These are phyloP conservation scores for Sinocyclocheilus anshuiensis DNA, from an alignment of 2,113 vertebrate genomes.

Conservation along the genomic window DNA sequence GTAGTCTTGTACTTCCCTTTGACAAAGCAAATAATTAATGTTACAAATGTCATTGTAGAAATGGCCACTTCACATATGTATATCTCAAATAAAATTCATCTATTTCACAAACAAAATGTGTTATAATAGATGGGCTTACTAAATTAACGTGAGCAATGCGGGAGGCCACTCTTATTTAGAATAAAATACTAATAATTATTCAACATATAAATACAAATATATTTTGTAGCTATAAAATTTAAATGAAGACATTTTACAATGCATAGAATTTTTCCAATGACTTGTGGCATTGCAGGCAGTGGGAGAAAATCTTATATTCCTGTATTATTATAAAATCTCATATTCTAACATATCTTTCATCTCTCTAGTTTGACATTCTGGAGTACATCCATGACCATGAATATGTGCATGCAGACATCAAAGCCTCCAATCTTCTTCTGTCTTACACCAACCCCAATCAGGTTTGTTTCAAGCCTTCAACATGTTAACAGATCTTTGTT, in stretches of 20 bases:
- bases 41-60: background rate
- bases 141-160: background rate
- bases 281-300: background rate
- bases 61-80: background rate
- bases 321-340: background rate
- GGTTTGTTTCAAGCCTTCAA: constrained; percentile 73
- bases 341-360: constrained; percentile 6
- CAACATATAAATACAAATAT: no score
- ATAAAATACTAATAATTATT: no score
- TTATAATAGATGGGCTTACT: background rate
- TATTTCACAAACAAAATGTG: background rate
- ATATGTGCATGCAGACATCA: constrained; percentile 95
- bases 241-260: background rate
- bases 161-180: background rate
- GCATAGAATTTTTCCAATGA: background rate
- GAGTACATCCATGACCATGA: constrained; percentile 95
- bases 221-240: no score
- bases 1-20: background rate
- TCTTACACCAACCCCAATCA: constrained; percentile 87
- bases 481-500: constrained; percentile 17
- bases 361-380: constrained; percentile 85
- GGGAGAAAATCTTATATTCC: background rate
- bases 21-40: background rate
- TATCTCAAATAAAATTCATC: background rate
- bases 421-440: constrained; percentile 93